Conservation (phyloP, 2,797 vertebrate genomes). For the Pangasius macronema region DNA sequence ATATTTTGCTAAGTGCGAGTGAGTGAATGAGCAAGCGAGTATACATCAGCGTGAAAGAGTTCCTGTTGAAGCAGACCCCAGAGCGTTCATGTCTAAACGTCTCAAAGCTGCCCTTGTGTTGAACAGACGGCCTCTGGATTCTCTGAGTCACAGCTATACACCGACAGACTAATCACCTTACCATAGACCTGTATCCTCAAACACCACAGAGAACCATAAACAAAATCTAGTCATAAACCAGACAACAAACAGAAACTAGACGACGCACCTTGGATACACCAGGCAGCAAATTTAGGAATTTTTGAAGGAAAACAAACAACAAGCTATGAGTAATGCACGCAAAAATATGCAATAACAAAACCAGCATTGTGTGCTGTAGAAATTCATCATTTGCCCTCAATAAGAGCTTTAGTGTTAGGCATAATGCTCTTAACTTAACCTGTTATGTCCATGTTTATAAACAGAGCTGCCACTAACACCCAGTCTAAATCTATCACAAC, state of each 20-base stretch:
- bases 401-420: not conserved
- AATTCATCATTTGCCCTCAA: slow-evolving; percentile 24
- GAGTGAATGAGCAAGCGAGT: not conserved
- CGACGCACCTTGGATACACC: slow-evolving; percentile 40
- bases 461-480: slow-evolving; percentile 36
- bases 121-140: slow-evolving; percentile 54
- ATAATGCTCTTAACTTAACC: not conserved
- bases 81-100: slow-evolving; percentile 46
- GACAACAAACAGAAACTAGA: slow-evolving; percentile 53
- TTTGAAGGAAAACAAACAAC: slow-evolving; percentile 36
- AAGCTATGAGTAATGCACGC: slow-evolving; percentile 11
- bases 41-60: slow-evolving; percentile 35
- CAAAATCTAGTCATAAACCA: slow-evolving; percentile 38
- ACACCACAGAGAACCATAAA: slow-evolving; percentile 51
- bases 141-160: slow-evolving; percentile 62
- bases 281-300: slow-evolving; percentile 39
- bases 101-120: slow-evolving; percentile 47
- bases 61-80: slow-evolving; percentile 36
- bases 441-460: slow-evolving; percentile 31
- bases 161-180: slow-evolving; percentile 55
- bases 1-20: slow-evolving; percentile 14
- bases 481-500: slow-evolving; percentile 19
- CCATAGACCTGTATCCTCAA: slow-evolving; percentile 39
- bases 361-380: slow-evolving; percentile 24
- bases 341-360: slow-evolving; percentile 7